Evolutionary conservation across 1,140 invertebrate genomes (phyloP), one percentile per base, ranked within the genome.

Genomic region (Trissolcus basalis): DNA sequence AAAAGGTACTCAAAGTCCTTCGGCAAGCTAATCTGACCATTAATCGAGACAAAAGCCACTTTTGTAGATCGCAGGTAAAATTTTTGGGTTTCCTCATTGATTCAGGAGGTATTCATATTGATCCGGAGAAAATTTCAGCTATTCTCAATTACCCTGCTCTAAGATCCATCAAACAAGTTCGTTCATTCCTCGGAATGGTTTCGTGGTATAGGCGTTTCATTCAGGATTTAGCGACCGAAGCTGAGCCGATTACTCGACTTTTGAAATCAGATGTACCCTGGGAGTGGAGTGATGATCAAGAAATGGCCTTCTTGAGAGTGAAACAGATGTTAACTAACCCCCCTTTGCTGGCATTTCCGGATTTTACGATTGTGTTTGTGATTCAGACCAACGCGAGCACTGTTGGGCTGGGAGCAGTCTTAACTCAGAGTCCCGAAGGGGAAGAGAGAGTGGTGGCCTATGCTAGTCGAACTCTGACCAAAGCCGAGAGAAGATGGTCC

Each of bases 121-220:
- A 35, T 35, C 5, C 5, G 10, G 33, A 35, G 10, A 35, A 35
- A 35, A 35, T 35, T 35, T 5, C 33, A 35, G 5, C 33, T 6
- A 35, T 35, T n/a, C n/a, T n/a, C n/a, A n/a, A n/a, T n/a, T n/a
- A n/a, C n/a, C n/a, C n/a, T n/a, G n/a, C n/a, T n/a, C n/a, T n/a
- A n/a, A n/a, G n/a, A n/a, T n/a, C 51, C 7, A 7, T 72, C 0
- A 78, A 77, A 41, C 15, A 78, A 14, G 27, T 84, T 7, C 65
- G 72, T 16, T 49, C 69, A 6, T 80, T 83, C 47, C 13, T 83
- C 2, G 82, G 83, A 10, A 55, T 81, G 33, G 36, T 54, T 15
- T 73, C 73, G 4, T 84, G 78, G 73, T 80, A 81, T 54, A 35
- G 78, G 27, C 15, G 73, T 8, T 82, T 82, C 51, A 19, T 76